phyloP scores from a whole-genome alignment of 2,797 vertebrate species.

The Kryptolebias ocellatus region DNA sequence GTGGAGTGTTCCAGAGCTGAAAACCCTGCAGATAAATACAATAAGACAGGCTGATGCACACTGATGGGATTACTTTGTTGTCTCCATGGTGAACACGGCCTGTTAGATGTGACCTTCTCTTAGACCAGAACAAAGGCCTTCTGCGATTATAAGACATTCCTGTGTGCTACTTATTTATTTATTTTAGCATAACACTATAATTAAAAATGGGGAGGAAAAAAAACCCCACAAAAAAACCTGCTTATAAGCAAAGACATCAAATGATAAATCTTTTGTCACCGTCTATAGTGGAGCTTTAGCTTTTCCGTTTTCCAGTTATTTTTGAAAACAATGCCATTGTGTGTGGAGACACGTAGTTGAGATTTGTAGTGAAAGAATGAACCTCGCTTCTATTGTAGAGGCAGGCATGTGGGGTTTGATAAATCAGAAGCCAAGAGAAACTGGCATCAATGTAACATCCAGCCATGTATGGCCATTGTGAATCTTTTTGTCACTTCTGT shows the following conservation, averaged over 20 bases:
- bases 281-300: not conserved
- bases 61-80: conserved; percentile 75
- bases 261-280: conserved; percentile 3
- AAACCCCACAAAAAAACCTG: not conserved
- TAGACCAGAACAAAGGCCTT: conserved; percentile 48
- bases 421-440: not conserved
- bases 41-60: conserved; percentile 66
- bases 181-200: conserved; percentile 9
- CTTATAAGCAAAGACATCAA: not conserved
- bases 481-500: not conserved
- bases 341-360: not conserved
- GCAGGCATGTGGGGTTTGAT: not conserved
- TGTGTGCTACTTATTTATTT: conserved; percentile 5
- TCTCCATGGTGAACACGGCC: conserved; percentile 66
- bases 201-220: not conserved
- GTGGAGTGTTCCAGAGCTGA: conserved; percentile 60
- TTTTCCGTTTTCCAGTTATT: not conserved
- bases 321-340: conserved; percentile 5
- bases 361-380: not conserved
- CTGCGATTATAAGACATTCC: conserved; percentile 37
- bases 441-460: not conserved
- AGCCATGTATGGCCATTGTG: not conserved
- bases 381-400: not conserved
- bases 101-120: conserved; percentile 68
- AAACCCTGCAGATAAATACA: conserved; percentile 71